phyloP scores from a whole-genome alignment of 2,797 vertebrate genomes.

The Sciurus vulgaris region DNA sequence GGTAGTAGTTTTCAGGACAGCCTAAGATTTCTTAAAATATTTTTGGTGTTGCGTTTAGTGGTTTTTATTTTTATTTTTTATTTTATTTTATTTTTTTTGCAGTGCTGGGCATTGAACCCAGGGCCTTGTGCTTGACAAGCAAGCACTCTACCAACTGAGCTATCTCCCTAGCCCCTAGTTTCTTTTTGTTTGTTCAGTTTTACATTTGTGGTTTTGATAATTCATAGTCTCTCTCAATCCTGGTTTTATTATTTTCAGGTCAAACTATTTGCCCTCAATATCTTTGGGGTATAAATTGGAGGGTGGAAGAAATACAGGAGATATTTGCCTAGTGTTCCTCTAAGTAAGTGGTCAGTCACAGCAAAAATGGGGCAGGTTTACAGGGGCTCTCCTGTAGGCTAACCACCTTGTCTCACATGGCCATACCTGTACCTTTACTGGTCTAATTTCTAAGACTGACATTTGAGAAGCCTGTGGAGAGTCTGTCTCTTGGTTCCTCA shows the following conservation, averaged over 20 bases:
- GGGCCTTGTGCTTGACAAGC: too few species aligned
- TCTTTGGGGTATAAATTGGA: background rate
- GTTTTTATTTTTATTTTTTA: background rate
- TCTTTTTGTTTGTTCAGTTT: background rate
- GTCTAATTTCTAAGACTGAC: background rate
- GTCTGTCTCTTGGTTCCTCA: background rate
- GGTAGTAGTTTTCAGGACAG: background rate
- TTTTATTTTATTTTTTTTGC: background rate
- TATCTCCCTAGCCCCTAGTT: background rate
- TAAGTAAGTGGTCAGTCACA: background rate
- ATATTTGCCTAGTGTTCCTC: background rate
- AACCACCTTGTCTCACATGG: rapidly evolving
- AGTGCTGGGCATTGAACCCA: too few species aligned
- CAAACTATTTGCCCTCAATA: background rate
- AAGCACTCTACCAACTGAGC: too few species aligned
- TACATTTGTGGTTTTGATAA: background rate
- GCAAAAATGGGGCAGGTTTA: background rate
- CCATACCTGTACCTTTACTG: background rate
- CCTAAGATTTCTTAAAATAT: background rate
- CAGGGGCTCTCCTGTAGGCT: too few species aligned
- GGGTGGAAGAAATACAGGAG: background rate
- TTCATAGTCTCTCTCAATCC: background rate
- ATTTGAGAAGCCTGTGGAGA: background rate
- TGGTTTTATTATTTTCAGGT: background rate
- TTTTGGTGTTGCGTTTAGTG: background rate